Evolutionary conservation across 2,113 vertebrate species (phyloP).

Genomic region (Notothenia rossii): DNA sequence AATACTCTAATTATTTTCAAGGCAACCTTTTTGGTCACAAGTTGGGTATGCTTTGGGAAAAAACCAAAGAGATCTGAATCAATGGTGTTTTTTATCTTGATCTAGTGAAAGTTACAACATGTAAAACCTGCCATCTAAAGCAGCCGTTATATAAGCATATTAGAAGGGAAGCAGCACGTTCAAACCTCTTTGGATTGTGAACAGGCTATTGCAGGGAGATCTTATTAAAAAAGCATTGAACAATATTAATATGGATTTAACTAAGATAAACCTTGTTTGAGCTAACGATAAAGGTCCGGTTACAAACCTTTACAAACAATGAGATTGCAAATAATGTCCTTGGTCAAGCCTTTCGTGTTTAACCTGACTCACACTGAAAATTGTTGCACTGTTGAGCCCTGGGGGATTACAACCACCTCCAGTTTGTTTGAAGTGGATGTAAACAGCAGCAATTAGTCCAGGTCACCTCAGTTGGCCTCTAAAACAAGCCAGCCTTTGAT

Average conservation of each 20-base stretch:
- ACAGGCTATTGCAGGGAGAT: too few species aligned
- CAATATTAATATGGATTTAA: background rate
- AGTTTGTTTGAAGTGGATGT: conserved; percentile 40
- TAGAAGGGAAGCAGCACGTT: too few species aligned
- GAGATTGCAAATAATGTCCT: background rate
- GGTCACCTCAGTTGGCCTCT: conserved; percentile 20
- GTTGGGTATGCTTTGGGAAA: too few species aligned
- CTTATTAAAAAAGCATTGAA: background rate
- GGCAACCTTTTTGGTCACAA: too few species aligned
- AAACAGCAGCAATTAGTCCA: conserved; percentile 37
- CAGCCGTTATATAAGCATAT: too few species aligned
- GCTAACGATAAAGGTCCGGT: background rate
- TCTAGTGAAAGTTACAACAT: too few species aligned
- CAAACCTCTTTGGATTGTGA: too few species aligned
- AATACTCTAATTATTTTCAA: too few species aligned
- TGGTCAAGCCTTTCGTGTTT: conserved; percentile 8
- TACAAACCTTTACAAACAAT: conserved; percentile 27
- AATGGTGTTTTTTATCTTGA: too few species aligned
- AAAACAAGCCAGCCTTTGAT: background rate
- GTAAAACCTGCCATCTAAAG: too few species aligned
- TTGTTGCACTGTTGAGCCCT: background rate
- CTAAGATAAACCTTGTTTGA: background rate
- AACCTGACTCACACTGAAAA: background rate
- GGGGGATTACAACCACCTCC: conserved; percentile 25
- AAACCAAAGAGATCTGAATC: too few species aligned